A percentile compares a stretch with the other conserved stretches of the same genome.
Conservation (phyloP, 2,888 invertebrate genomes). For the Sinelater perroti region DNA sequence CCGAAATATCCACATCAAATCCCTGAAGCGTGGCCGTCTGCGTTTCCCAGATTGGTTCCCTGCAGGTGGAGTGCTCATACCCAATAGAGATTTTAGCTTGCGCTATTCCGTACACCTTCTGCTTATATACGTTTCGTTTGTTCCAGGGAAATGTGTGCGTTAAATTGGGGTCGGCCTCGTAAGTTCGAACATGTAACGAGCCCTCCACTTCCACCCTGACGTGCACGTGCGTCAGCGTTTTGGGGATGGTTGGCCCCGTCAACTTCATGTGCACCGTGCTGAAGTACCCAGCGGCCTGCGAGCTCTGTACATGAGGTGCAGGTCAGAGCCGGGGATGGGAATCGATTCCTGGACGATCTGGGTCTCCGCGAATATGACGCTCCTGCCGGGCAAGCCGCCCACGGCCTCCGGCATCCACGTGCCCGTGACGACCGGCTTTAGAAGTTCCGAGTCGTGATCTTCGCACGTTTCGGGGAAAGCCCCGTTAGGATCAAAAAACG, state of each 20-base stretch:
- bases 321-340: conserved; percentile 90
- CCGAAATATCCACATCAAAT: conserved; percentile 95
- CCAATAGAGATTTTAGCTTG: conserved; percentile 91
- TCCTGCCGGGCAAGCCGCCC: conserved; percentile 81
- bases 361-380: conserved; percentile 89
- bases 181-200: conserved; percentile 87
- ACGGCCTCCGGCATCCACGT: conserved; percentile 92
- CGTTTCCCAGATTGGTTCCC: conserved; percentile 91
- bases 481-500: conserved; percentile 63
- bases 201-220: conserved; percentile 94
- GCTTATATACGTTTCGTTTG: conserved; percentile 95
- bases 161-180: conserved; percentile 95
- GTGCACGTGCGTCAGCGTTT: conserved; percentile 86
- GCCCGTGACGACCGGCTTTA: conserved; percentile 86
- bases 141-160: conserved; percentile 98
- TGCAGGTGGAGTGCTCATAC: conserved; percentile 91
- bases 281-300: conserved; percentile 92
- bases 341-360: conserved; percentile 98
- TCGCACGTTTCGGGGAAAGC: conserved; percentile 73
- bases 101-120: conserved; percentile 91
- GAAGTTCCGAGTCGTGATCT: conserved; percentile 85
- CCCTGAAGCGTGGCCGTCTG: conserved; percentile 94
- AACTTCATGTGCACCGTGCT: conserved; percentile 92
- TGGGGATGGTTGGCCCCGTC: conserved; percentile 81
- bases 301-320: conserved; percentile 96